phyloP scores from a whole-genome alignment of 92 coral and sea anemone genomes.

The Epizoanthus stellaris region DNA sequence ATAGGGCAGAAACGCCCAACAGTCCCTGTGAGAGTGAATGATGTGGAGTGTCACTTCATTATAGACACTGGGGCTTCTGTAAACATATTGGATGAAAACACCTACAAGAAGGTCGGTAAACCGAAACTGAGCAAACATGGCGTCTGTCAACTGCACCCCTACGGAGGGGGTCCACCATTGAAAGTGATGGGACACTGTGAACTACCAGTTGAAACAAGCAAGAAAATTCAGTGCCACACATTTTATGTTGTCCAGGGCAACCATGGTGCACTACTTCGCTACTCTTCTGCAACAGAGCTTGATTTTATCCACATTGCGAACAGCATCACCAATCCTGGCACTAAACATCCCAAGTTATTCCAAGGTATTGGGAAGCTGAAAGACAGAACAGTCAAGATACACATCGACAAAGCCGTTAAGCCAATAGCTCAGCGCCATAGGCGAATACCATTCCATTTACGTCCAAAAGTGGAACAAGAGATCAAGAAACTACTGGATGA shows the following conservation, averaged over 20 bases:
- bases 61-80: constrained; percentile 8
- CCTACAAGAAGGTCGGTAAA: constrained; percentile 8
- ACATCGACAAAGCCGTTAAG: constrained; percentile 39
- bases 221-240: not conserved
- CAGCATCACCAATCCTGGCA: constrained; percentile 17
- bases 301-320: constrained; percentile 4
- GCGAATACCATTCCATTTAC: constrained; percentile 44
- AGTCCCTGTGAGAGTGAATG: not conserved
- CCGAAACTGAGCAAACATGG: constrained; percentile 9
- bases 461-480: constrained; percentile 40
- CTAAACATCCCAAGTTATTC: constrained; percentile 10
- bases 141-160: constrained; percentile 6
- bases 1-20: constrained; percentile 15
- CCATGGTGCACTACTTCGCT: constrained; percentile 2
- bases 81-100: not conserved
- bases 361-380: not conserved
- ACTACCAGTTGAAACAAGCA: constrained; percentile 12
- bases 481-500: constrained; percentile 11
- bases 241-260: not conserved
- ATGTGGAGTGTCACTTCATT: not conserved
- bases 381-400: constrained; percentile 15
- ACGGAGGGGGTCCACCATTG: not conserved
- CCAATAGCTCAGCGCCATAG: constrained; percentile 38
- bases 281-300: constrained; percentile 10
- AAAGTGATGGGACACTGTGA: constrained; percentile 9